Conservation (phyloP, 2,797 vertebrate genomes). For the Neopelma chrysocephalum region DNA sequence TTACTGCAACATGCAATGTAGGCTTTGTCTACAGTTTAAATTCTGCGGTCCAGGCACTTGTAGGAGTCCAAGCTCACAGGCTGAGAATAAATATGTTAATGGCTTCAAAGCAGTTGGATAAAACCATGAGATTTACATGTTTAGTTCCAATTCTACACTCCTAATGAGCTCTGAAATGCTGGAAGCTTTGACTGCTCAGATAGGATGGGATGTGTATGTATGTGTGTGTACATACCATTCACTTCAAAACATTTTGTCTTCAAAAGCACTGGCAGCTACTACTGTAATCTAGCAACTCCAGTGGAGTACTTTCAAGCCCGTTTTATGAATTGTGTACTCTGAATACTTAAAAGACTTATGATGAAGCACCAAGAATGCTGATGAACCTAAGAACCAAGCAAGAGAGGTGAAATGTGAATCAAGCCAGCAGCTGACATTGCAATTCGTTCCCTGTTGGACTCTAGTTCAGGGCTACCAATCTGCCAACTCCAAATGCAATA, state of each 20-base stretch:
- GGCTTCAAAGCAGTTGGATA: neutral
- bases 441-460: neutral
- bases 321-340: neutral
- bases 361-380: neutral
- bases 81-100: neutral
- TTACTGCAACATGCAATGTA: accelerated
- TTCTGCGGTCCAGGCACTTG: neutral
- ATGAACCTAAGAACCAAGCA: neutral
- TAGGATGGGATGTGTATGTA: neutral
- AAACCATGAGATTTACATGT: neutral
- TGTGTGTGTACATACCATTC: accelerated
- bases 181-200: neutral
- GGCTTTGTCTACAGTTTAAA: neutral
- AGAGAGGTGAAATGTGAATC: neutral
- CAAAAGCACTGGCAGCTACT: neutral
- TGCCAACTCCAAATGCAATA: neutral
- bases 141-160: neutral
- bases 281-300: neutral
- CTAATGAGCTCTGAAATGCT: neutral
- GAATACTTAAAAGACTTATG: neutral
- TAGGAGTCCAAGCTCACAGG: neutral
- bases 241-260: neutral
- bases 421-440: neutral
- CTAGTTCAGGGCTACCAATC: neutral
- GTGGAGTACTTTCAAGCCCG: neutral